Evolutionary conservation across 1,140 invertebrate genomes (phyloP).

Genomic region (Pygmarrhopalites habei): DNA sequence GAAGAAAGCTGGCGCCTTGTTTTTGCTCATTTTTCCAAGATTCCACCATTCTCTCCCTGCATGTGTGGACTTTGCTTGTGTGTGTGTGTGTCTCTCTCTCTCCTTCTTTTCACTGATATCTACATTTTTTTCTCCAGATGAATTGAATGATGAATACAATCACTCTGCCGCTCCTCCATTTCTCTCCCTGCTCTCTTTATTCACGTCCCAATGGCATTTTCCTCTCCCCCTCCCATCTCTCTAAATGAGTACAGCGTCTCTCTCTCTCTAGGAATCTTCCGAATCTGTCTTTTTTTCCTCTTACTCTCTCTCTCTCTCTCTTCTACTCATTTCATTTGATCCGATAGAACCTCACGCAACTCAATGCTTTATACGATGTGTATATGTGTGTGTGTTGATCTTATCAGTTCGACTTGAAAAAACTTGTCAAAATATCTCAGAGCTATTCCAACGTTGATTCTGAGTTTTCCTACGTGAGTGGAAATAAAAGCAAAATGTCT

Average conservation of each 20-base stretch:
- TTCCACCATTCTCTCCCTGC: not conserved
- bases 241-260: too few species aligned
- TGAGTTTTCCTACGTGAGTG: too few species aligned
- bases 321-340: not conserved
- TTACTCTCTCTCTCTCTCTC: not conserved
- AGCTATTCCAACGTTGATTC: too few species aligned
- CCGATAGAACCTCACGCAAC: not conserved
- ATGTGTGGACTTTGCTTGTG: too few species aligned
- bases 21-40: conserved; percentile 12
- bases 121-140: conserved; percentile 16
- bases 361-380: not conserved
- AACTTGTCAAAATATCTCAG: too few species aligned
- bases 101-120: conserved; percentile 10
- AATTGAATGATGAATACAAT: conserved; percentile 29
- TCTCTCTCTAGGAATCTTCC: too few species aligned
- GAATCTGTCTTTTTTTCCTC: too few species aligned
- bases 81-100: too few species aligned
- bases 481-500: too few species aligned
- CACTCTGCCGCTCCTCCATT: not conserved
- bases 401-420: not conserved
- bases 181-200: too few species aligned
- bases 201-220: too few species aligned
- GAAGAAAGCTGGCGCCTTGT: conserved; percentile 31
- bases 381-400: conserved; percentile 1
- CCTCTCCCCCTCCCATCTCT: too few species aligned